Base-by-base conservation (phyloP, 2,113 vertebrate species). In the Catagonus wagneri region DNA sequence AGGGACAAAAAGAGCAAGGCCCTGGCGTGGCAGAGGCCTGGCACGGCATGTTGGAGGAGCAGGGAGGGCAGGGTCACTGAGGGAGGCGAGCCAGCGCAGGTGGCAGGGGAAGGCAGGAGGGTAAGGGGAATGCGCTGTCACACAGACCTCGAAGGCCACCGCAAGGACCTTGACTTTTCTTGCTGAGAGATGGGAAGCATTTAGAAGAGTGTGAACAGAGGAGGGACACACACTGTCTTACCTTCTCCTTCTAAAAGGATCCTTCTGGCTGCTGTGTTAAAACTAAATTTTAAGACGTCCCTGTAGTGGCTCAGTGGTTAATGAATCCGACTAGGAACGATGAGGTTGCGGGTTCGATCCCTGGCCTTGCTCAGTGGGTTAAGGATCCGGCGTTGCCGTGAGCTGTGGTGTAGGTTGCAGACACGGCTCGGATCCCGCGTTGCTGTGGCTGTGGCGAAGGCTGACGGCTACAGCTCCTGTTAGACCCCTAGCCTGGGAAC, bases 21-120 rank as follows among this genome's bases (percentile, higher is more conserved):
- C 19, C 2, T n/a, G 17, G 23, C 19, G 6, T 22, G 25, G 58
- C 25, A 52, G 44, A 10, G 16, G n/a, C 74, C 13, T 20, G 27
- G 4, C 29, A 27, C 16, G 27, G 4, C 29, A 27, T 12, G 4
- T 4, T 2, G 15, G 60, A 69, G 20, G 27, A 58, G 34, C 1
- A 61, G 34, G 15, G 34, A 52, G 11, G 23, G 2, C 0, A 4
- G 7, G 4, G 4, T 0, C 9, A 23, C 15, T 50, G 63, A 81
- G 19, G 13, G 52, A 58, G n/a, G 23, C 16, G 75, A 90, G 12
- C 19, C 29, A 25, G 22, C 1, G 6, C 68, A 36, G 7, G 17
- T 4, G 89, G 56, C 63, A 34, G 34, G 11, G 50, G 27, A 61
- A 63, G 20, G 52, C 22, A 58, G 54, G 4, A 11, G 17, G 27